phyloP scores from a whole-genome alignment of 2,797 vertebrate species.

The Coranthus polyacanthus region DNA sequence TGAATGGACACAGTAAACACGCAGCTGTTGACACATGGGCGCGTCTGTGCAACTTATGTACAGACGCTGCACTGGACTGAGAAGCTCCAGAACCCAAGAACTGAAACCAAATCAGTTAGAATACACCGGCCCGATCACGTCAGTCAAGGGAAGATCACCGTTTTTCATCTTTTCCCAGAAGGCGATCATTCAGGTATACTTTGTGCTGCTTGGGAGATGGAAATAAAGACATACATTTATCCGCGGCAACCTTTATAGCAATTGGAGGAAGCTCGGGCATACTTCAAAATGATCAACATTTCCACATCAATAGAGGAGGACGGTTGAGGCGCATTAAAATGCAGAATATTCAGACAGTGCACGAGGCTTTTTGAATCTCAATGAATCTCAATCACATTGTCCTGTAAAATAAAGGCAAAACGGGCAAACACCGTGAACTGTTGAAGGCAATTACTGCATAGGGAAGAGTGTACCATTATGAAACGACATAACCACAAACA shows the following conservation, averaged over 20 bases:
- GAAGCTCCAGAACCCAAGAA: neutral
- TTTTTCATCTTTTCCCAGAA: slow-evolving; percentile 10
- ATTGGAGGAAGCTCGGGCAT: slow-evolving; percentile 38
- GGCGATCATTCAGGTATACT: slow-evolving; percentile 13
- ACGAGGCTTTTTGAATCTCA: slow-evolving; percentile 47
- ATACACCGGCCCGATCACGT: too few species aligned
- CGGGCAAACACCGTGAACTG: slow-evolving; percentile 16
- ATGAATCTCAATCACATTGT: slow-evolving; percentile 38
- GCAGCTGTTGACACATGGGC: slow-evolving; percentile 16
- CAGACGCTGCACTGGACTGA: slow-evolving; percentile 26
- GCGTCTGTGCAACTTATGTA: slow-evolving; percentile 10
- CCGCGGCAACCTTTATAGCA: slow-evolving; percentile 43
- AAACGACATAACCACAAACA: slow-evolving; percentile 11
- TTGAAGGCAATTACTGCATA: slow-evolving; percentile 25
- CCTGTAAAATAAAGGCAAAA: slow-evolving; percentile 28
- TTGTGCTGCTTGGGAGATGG: slow-evolving; percentile 18
- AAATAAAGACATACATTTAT: slow-evolving; percentile 58
- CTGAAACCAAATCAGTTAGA: too few species aligned
- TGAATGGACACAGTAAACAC: slow-evolving; percentile 36
- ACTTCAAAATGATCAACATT: slow-evolving; percentile 66
- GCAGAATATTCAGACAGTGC: slow-evolving; percentile 57
- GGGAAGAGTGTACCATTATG: slow-evolving; percentile 18
- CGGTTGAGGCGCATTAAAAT: slow-evolving; percentile 47
- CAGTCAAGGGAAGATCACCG: slow-evolving; percentile 39
- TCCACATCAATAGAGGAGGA: slow-evolving; percentile 74